These are phyloP conservation scores for Galaxea fascicularis DNA, from an alignment of 92 coral and sea anemone genomes.

Conservation along the genomic window DNA sequence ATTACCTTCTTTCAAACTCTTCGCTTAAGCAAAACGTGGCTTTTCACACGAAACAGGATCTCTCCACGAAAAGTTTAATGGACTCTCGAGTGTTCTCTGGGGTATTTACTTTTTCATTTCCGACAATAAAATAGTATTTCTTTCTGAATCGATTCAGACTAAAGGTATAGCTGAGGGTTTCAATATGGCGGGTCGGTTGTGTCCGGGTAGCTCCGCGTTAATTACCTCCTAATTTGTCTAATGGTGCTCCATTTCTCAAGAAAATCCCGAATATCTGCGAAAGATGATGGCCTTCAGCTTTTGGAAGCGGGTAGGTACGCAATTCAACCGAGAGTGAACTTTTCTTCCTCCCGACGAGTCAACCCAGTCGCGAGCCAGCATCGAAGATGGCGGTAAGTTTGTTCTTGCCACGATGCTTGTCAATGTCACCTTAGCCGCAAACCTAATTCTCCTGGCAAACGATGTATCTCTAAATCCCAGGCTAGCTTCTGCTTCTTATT, in stretches of 20 bases:
- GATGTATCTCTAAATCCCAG: not conserved
- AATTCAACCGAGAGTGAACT: not conserved
- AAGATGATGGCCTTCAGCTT: not conserved
- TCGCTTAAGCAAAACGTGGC: no score
- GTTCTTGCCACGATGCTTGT: no score
- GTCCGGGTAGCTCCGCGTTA: not conserved
- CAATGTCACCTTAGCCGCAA: not conserved
- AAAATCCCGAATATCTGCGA: not conserved
- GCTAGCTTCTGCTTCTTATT: not conserved
- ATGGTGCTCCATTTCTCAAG: not conserved
- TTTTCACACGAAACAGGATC: no score
- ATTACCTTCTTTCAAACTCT: no score
- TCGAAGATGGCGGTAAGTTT: no score
- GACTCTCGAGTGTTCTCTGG: no score
- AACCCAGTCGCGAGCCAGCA: not conserved
- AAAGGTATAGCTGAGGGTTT: no score
- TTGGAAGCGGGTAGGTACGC: not conserved
- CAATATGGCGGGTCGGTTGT: not conserved
- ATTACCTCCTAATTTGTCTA: not conserved
- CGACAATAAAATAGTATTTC: no score
- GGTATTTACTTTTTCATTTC: no score
- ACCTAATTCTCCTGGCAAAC: not conserved
- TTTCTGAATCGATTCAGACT: no score
- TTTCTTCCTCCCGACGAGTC: not conserved
- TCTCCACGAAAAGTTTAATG: no score